Evolutionary conservation across 1,140 invertebrate species (phyloP), one percentile per base, ranked within the genome.

Genomic region (Zaprionus inermis): DNA sequence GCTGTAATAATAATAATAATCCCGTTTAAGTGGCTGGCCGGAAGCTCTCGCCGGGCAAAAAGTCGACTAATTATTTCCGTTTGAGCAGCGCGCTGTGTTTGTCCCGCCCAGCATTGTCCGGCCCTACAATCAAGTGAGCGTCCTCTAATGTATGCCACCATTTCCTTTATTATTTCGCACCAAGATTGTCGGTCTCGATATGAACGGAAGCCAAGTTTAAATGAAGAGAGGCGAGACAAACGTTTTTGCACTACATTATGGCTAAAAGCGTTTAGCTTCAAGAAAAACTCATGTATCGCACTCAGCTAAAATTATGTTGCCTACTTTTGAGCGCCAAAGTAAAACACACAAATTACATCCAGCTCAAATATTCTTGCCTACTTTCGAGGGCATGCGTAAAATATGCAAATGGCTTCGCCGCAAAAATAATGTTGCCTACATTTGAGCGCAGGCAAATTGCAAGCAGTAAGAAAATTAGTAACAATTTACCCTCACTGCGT

Each of bases 21-120:
- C 38, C 16, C 32, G 14, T 10, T 55, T 16, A 77, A 63, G 36
- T 63, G 52, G 49, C 57, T 34, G 38, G 16, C 65, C 82, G 83
- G 79, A 79, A 82, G 76, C 63, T 34, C 14, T 18, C 38, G 34
- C 30, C 60, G 28, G 18, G 49, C 51, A 51, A 54, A 70, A 65
- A 70, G 20, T 52, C 52, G 57, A 83, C 77, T 83, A 88, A 88
- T 88, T 88, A 83, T 76, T 78, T 88, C 83, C 83, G 79, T 51
- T 56, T 55, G 54, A 24, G 49, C 52, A n/a, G 51, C 61, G 61
- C 72, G 32, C 54, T 64, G 60, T 52, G 24, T 63, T 59, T 54
- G 30, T 20, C 2, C 38, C 7, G 55, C 28, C 5, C 28, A 16
- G 18, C 38, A 44, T 34, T 28, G 32, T 32, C 32, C 46, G 16